Percentiles rank a stretch among this genome's conserved stretches.
Conservation (phyloP, 2,113 vertebrate species). For the Hemibagrus wyckioides region DNA sequence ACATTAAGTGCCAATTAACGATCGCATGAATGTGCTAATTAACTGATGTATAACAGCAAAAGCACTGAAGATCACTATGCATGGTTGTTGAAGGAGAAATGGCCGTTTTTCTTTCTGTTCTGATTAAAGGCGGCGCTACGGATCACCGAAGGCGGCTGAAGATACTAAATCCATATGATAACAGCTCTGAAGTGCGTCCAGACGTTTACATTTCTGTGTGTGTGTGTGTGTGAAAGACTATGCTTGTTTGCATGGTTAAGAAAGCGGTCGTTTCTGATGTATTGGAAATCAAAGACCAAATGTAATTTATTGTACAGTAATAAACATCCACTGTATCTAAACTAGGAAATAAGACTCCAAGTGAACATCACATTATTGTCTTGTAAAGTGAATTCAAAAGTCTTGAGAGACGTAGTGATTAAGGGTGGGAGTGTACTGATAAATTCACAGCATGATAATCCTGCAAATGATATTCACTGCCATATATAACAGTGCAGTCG, state of each 20-base stretch:
- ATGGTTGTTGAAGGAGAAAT: background rate
- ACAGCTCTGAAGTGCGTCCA: slow-evolving; percentile 6
- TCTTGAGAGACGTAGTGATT: background rate
- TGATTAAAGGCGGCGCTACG: background rate
- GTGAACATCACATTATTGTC: background rate
- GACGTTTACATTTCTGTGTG: slow-evolving; percentile 34
- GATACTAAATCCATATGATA: background rate
- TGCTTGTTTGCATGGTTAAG: background rate
- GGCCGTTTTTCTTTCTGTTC: background rate
- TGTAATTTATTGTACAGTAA: slow-evolving; percentile 71
- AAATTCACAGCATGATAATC: background rate
- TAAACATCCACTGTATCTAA: slow-evolving; percentile 60
- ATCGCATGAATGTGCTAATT: slow-evolving; percentile 3
- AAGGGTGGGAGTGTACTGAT: background rate
- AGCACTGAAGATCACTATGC: background rate
- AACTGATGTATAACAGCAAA: background rate
- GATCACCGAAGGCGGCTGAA: background rate
- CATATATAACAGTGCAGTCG: background rate
- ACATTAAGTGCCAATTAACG: background rate
- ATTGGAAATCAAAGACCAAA: slow-evolving; percentile 23
- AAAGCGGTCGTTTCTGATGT: slow-evolving; percentile 50
- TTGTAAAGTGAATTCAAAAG: background rate
- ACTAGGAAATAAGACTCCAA: background rate
- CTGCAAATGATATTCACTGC: background rate
- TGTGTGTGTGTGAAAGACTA: slow-evolving; percentile 47